A percentile compares a stretch with the other conserved stretches of the same genome.
Conservation (phyloP, 2,113 vertebrate species). For the Pycnonotus jocosus region DNA sequence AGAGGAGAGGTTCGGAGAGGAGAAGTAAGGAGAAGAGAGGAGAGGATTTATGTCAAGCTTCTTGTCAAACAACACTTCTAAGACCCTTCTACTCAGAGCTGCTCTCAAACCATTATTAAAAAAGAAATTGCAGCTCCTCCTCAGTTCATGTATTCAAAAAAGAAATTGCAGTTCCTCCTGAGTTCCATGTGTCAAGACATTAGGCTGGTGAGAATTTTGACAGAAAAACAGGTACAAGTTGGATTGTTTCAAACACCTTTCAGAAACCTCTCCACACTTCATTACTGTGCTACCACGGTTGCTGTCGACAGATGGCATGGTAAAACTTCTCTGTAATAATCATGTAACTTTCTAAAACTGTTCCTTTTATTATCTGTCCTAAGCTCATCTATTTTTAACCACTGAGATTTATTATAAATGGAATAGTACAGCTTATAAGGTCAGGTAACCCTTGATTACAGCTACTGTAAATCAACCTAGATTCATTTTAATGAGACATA, state of each 20-base stretch:
- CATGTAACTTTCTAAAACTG: slow-evolving; percentile 30
- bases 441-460: slow-evolving; percentile 59
- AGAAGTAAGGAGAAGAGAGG: too few relatives aligned
- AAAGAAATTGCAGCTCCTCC: background rate
- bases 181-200: background rate
- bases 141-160: background rate
- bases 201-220: background rate
- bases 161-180: background rate
- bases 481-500: slow-evolving; percentile 58
- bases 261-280: background rate
- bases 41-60: background rate
- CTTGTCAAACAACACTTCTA: background rate
- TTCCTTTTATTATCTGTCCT: slow-evolving; percentile 56
- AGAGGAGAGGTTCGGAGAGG: too few relatives aligned
- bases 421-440: slow-evolving; percentile 56
- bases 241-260: background rate
- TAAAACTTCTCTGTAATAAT: slow-evolving; percentile 35
- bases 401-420: slow-evolving; percentile 59
- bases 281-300: background rate
- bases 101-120: background rate
- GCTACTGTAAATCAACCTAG: slow-evolving; percentile 59
- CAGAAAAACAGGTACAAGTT: background rate
- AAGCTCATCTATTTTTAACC: slow-evolving; percentile 68
- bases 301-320: background rate
- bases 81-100: background rate